Percentiles rank a stretch among this genome's conserved stretches.
Conservation (phyloP, 2,797 vertebrate species). For the Pangasius sanitwongsei region DNA sequence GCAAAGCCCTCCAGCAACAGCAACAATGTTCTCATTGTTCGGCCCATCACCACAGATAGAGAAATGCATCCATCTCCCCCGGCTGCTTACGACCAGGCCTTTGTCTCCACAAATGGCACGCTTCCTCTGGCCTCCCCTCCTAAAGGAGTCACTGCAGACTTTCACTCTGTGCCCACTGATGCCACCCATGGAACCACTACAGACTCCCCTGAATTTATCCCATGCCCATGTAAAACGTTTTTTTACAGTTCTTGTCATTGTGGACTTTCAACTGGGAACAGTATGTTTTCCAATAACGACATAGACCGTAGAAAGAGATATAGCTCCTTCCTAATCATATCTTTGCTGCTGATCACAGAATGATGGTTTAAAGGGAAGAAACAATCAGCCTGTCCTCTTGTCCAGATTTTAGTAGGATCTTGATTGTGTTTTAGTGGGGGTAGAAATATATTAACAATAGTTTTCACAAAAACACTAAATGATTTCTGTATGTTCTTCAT, state of each 20-base stretch:
- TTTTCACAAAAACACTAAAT: conserved; percentile 45
- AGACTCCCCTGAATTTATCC: conserved; percentile 52
- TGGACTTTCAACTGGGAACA: conserved; percentile 75
- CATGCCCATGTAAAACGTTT: conserved; percentile 75
- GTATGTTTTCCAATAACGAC: conserved; percentile 77
- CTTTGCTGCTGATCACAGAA: conserved; percentile 51
- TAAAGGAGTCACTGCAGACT: conserved; percentile 47
- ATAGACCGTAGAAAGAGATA: conserved; percentile 70
- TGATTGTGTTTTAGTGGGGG: conserved; percentile 51
- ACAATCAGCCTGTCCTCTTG: conserved; percentile 31
- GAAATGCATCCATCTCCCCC: conserved; percentile 43
- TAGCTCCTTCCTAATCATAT: conserved; percentile 41
- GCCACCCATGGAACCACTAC: conserved; percentile 51
- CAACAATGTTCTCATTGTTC: conserved; percentile 53
- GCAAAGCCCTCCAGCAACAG: conserved; percentile 47
- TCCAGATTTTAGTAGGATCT: conserved; percentile 52
- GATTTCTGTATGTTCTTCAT: conserved; percentile 27
- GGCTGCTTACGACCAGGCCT: conserved; percentile 37
- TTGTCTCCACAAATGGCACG: conserved; percentile 56
- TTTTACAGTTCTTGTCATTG: conserved; percentile 78
- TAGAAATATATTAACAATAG: conserved; percentile 49
- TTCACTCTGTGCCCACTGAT: conserved; percentile 47
- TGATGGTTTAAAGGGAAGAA: conserved; percentile 34
- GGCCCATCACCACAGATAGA: conserved; percentile 51
- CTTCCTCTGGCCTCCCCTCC: conserved; percentile 46